Base-by-base conservation (phyloP, 1,140 invertebrate genomes). In the Trinorchestia longiramus region DNA sequence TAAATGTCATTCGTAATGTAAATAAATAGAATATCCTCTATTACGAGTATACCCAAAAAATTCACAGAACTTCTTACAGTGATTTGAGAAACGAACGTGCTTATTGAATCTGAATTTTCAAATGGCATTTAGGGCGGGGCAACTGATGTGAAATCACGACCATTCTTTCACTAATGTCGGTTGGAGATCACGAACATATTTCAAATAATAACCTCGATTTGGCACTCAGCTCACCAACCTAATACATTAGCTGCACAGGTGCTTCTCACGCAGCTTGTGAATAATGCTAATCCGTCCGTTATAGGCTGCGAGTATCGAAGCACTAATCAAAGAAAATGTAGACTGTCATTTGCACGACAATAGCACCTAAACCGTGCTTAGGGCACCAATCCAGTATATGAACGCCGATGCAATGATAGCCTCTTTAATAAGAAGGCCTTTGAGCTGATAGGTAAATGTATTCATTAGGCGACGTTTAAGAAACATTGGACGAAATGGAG, bases 401-500 rank as follows among this genome's bases (percentile, higher is more conserved):
- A 91, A 91, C 43, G 43, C 43, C 28, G 41, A 40, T 45, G 43
- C 44, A 94, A 45, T 94, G 92, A 94, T 42, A 47, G 43, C 92
- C 36, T 43, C 44, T 45, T 45, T 94, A 94, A 94, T 94, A 94
- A 45, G 44, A 47, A 44, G 44, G 44, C 92, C 92, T 43, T 91
- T 91, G 44, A 45, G 92, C 92, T 94, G 92, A 94, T 94, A 45
- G 92, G 43, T 45, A 94, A 94, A 94, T 94, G 92, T 44, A 94
- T 45, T 94, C 92, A 94, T 94, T 94, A 45, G 92, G 44, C 36
- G 4, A 45, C 92, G 44, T 94, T 94, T 45, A 47, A 47, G 92
- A 23, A 45, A 44, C 92, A 94, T 44, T 44, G 92, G 44, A 43
- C 92, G 92, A 94, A 47, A 40, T 44, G 43, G 43, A 45, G 92